Evolutionary conservation across 2,113 vertebrate species (phyloP).

Genomic region (Alosa alosa): DNA sequence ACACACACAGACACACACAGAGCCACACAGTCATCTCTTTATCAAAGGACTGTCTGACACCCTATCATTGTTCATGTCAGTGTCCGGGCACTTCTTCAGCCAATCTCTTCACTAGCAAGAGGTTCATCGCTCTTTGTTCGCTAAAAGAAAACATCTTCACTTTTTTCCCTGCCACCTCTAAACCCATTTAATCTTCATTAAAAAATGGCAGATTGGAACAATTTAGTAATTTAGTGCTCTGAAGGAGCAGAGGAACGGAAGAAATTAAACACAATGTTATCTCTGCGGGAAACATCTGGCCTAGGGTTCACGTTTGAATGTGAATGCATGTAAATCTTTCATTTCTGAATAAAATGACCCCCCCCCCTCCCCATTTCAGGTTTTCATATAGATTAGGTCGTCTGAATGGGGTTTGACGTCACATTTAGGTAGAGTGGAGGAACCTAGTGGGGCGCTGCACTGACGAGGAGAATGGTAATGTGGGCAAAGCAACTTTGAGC

Average conservation of each 20-base stretch:
- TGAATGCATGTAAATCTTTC: not conserved
- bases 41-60: not conserved
- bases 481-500: conserved; percentile 28
- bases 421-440: not conserved
- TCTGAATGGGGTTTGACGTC: not conserved
- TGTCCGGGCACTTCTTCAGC: not conserved
- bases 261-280: conserved; percentile 19
- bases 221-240: not conserved
- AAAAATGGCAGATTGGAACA: conserved; percentile 13
- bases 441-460: not conserved
- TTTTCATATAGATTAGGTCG: not conserved
- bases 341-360: not conserved
- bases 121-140: conserved; percentile 9
- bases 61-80: conserved; percentile 28
- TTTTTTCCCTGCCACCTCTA: not conserved
- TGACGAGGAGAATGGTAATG: not conserved
- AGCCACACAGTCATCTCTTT: not conserved
- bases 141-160: conserved; percentile 11
- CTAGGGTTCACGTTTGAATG: not conserved
- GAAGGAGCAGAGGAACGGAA: not conserved
- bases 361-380: not conserved
- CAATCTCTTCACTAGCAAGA: conserved; percentile 13
- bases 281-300: conserved; percentile 14
- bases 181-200: conserved; percentile 1
- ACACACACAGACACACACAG: conserved; percentile 10